These are phyloP conservation scores for Marmota monax DNA, from an alignment of 2,113 vertebrate species.

Conservation along the genomic window DNA sequence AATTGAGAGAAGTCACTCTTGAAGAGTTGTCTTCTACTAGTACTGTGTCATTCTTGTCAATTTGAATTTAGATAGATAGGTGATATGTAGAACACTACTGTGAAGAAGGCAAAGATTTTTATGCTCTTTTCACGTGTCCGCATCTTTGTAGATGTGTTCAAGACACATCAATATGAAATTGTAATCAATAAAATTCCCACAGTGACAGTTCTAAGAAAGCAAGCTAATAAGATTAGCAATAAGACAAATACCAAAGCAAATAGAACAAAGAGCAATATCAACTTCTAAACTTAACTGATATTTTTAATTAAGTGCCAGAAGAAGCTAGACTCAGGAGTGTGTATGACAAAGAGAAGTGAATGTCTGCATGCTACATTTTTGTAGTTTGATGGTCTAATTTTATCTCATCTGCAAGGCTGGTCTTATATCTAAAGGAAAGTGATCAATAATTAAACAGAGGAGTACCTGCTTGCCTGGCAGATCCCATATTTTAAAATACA, in stretches of 20 bases:
- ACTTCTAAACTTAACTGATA: slow-evolving; percentile 35
- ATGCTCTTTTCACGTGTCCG: background rate
- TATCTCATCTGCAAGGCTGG: background rate
- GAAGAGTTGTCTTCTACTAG: background rate
- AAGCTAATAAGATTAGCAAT: slow-evolving; percentile 38
- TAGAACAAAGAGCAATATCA: background rate
- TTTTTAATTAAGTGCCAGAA: slow-evolving; percentile 53
- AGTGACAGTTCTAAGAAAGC: slow-evolving; percentile 6
- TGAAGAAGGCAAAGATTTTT: background rate
- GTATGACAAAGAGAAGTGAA: background rate
- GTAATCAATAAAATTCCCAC: slow-evolving; percentile 59
- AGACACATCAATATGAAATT: slow-evolving; percentile 44
- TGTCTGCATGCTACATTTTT: background rate
- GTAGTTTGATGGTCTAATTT: slow-evolving; percentile 41
- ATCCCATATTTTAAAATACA: slow-evolving; percentile 65
- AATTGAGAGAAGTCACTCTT: background rate
- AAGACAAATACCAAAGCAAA: slow-evolving; percentile 33
- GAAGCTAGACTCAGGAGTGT: background rate
- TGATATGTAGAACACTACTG: background rate
- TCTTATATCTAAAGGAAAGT: slow-evolving; percentile 41
- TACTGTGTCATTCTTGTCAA: background rate
- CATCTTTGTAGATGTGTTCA: slow-evolving; percentile 1
- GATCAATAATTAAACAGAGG: slow-evolving; percentile 70
- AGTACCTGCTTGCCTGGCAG: slow-evolving; percentile 45
- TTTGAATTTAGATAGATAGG: background rate